phyloP scores from a whole-genome alignment of 2,888 invertebrate genomes.

The Byasa hedistus region DNA sequence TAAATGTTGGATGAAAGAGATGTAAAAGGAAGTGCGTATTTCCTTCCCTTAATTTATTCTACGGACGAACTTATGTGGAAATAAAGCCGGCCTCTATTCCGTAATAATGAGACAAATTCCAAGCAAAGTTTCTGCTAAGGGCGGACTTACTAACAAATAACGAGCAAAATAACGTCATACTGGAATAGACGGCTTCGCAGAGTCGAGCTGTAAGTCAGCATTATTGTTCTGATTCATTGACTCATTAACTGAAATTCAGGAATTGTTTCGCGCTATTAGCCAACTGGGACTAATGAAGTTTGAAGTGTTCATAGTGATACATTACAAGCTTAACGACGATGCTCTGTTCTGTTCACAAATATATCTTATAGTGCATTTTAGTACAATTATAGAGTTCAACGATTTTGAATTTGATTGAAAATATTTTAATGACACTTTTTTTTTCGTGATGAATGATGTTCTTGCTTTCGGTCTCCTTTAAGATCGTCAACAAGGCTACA shows the following conservation, averaged over 20 bases:
- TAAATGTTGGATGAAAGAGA: not conserved
- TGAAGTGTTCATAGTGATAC: too few species aligned
- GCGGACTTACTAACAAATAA: slow-evolving; percentile 27
- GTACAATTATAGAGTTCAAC: too few species aligned
- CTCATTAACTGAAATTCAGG: slow-evolving; percentile 2
- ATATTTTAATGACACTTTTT: too few species aligned
- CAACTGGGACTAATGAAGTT: too few species aligned
- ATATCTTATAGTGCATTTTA: too few species aligned
- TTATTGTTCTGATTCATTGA: slow-evolving; percentile 2
- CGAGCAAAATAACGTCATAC: slow-evolving; percentile 16
- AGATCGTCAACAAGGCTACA: too few species aligned
- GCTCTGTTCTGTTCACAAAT: too few species aligned
- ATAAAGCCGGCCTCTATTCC: slow-evolving; percentile 23
- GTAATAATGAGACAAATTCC: slow-evolving; percentile 28
- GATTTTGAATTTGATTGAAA: too few species aligned
- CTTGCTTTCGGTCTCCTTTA: too few species aligned
- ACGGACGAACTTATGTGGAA: slow-evolving; percentile 19
- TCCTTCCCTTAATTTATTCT: slow-evolving; percentile 24
- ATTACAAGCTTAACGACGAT: too few species aligned
- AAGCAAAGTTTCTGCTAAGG: slow-evolving; percentile 23
- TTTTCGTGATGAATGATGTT: too few species aligned
- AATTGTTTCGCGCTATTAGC: not conserved
- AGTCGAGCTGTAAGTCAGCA: slow-evolving; percentile 9
- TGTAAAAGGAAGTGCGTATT: not conserved
- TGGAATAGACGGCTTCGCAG: slow-evolving; percentile 10